Conservation (phyloP, 2,888 invertebrate species). For the Eupeodes luniger region DNA sequence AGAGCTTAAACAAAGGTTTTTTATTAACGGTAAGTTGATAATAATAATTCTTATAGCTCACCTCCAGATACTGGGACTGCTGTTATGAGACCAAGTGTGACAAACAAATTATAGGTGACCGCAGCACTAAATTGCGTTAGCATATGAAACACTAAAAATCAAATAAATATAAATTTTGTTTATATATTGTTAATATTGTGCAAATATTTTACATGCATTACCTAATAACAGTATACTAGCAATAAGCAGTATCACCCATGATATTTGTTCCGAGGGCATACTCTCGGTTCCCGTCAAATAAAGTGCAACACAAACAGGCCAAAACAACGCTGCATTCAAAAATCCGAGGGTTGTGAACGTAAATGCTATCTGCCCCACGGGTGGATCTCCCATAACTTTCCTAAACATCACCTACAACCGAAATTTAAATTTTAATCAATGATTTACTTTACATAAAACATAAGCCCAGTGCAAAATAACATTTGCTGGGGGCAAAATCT, state of each 20-base stretch:
- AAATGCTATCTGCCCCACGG: slow-evolving; percentile 95
- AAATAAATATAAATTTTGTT: slow-evolving; percentile 69
- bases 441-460: not conserved
- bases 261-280: slow-evolving; percentile 92
- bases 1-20: slow-evolving; percentile 86
- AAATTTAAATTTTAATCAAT: slow-evolving; percentile 38
- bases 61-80: slow-evolving; percentile 98
- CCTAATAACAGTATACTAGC: slow-evolving; percentile 92
- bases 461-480: not conserved
- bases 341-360: slow-evolving; percentile 96
- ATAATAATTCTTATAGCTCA: slow-evolving; percentile 83
- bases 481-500: not conserved
- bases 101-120: slow-evolving; percentile 96
- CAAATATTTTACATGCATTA: slow-evolving; percentile 81
- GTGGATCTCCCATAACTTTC: slow-evolving; percentile 96
- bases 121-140: slow-evolving; percentile 97
- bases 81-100: slow-evolving; percentile 96
- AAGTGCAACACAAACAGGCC: slow-evolving; percentile 95
- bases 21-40: too few species aligned
- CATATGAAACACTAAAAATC: slow-evolving; percentile 93
- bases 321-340: slow-evolving; percentile 93
- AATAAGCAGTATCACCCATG: slow-evolving; percentile 93
- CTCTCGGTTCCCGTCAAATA: slow-evolving; percentile 94
- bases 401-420: slow-evolving; percentile 93
- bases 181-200: not conserved